Evolutionary conservation across 2,797 vertebrate species (phyloP).

Genomic region (Pyrrhura leucotis): DNA sequence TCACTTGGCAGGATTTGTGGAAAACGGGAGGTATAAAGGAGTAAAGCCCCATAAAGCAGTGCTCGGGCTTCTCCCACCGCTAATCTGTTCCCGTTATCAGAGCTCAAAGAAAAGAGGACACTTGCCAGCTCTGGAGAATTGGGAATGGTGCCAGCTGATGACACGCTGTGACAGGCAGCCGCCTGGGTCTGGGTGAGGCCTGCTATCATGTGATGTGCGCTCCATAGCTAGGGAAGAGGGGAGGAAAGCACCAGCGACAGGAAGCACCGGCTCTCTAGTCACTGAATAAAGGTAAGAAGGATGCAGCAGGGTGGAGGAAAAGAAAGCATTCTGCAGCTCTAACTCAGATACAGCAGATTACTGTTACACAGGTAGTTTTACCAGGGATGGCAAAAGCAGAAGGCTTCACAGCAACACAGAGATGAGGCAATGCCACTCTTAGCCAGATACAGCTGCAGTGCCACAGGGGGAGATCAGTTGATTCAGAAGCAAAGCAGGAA

Average conservation of each 20-base stretch:
- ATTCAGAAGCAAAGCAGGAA: neutral
- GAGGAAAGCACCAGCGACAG: neutral
- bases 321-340: neutral
- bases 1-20: slow-evolving; percentile 74
- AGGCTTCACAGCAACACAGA: neutral
- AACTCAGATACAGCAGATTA: neutral
- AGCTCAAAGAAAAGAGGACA: slow-evolving; percentile 55
- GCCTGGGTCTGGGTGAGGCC: slow-evolving; percentile 12
- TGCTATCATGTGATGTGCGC: neutral
- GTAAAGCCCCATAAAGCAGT: slow-evolving; percentile 14
- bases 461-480: neutral
- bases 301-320: neutral
- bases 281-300: neutral
- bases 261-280: neutral
- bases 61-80: neutral
- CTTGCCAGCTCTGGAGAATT: slow-evolving; percentile 20
- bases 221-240: neutral
- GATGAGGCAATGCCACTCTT: neutral
- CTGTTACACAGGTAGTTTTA: neutral
- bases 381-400: neutral
- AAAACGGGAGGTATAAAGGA: slow-evolving; percentile 68
- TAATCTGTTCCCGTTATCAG: slow-evolving; percentile 38
- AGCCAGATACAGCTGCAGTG: neutral
- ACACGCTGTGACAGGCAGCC: neutral
- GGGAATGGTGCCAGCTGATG: slow-evolving; percentile 8